These are phyloP conservation scores for Malaclemys terrapin DNA, from an alignment of 2,113 vertebrate species.

Conservation along the genomic window DNA sequence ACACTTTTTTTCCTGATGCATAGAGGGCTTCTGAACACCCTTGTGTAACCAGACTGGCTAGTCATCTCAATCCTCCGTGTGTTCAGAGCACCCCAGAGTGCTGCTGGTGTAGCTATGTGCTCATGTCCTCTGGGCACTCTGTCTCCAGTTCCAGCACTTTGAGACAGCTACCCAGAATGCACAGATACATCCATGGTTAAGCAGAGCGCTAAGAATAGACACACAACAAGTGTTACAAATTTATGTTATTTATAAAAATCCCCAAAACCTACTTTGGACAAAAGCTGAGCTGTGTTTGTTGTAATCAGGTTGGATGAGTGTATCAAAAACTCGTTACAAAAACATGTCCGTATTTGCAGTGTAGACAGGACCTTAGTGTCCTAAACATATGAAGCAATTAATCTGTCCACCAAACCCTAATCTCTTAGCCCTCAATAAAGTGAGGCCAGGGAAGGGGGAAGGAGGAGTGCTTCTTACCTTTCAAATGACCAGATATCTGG, in stretches of 20 bases:
- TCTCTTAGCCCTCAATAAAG: accelerated
- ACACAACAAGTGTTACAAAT: background rate
- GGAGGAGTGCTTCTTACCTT: background rate
- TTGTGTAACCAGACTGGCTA: background rate
- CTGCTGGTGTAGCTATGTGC: background rate
- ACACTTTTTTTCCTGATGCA: accelerated
- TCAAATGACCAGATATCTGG: background rate
- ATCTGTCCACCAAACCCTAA: background rate
- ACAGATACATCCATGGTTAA: accelerated
- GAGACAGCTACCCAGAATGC: accelerated
- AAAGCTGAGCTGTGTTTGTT: accelerated
- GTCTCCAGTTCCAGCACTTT: background rate
- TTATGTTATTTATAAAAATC: background rate
- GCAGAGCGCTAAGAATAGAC: accelerated
- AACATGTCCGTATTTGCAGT: accelerated
- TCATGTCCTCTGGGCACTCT: background rate
- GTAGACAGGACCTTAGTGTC: background rate
- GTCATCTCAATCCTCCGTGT: background rate
- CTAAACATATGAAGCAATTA: accelerated
- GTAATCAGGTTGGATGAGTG: accelerated
- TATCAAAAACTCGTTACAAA: background rate
- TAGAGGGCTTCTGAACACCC: background rate
- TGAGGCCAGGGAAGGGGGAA: accelerated
- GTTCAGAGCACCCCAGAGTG: accelerated
- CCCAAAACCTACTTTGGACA: background rate